Conservation (phyloP, 2,888 invertebrate genomes). For the Neuroscelio doddi region DNA sequence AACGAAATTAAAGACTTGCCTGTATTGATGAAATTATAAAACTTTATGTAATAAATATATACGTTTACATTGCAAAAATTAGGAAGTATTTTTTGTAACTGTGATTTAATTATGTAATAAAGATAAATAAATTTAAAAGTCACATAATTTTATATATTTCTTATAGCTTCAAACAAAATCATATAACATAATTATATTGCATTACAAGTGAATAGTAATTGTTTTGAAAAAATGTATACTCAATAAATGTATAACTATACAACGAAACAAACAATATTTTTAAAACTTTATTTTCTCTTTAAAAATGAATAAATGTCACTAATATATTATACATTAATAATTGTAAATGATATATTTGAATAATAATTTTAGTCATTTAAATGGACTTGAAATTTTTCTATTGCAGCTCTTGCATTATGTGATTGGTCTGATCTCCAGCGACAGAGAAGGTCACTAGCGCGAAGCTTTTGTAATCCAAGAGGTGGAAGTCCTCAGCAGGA, state of each 20-base stretch:
- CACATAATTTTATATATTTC: too few relatives aligned
- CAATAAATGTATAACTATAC: slow-evolving; percentile 44
- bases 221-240: slow-evolving; percentile 40
- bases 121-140: too few relatives aligned
- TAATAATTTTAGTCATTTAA: not conserved
- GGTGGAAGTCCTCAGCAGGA: slow-evolving; percentile 82
- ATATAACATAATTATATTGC: too few relatives aligned
- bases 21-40: too few relatives aligned
- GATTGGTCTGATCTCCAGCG: slow-evolving; percentile 91
- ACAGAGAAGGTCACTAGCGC: slow-evolving; percentile 83
- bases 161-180: too few relatives aligned
- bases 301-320: not conserved
- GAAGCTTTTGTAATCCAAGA: slow-evolving; percentile 86
- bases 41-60: too few relatives aligned
- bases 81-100: too few relatives aligned
- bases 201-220: too few relatives aligned
- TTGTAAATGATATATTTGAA: too few relatives aligned
- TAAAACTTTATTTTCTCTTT: not conserved
- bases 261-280: slow-evolving; percentile 17
- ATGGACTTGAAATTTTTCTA: too few relatives aligned
- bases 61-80: not conserved
- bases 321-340: not conserved
- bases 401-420: slow-evolving; percentile 86
- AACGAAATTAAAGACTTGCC: slow-evolving; percentile 30
- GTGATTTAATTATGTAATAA: too few relatives aligned